A percentile compares a stretch with the other conserved stretches of the same genome.
phyloP scores from a whole-genome alignment of 1,140 invertebrate genomes.

The Temnothorax nylanderi region DNA sequence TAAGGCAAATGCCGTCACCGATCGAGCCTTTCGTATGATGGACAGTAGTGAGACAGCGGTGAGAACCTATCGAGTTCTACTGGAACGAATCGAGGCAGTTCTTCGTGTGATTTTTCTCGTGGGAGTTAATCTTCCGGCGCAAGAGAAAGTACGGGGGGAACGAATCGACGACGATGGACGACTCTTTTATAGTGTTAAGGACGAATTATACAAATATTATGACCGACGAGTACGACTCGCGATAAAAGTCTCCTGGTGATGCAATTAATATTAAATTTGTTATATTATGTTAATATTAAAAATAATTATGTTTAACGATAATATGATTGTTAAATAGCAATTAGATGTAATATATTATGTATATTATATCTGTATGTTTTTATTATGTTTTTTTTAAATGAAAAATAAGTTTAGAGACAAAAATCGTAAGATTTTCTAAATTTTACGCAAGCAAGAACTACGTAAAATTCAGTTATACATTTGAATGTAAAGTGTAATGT shows the following conservation, averaged over 20 bases:
- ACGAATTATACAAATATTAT: slow-evolving; percentile 34
- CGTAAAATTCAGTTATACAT: not conserved
- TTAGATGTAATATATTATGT: slow-evolving; percentile 12
- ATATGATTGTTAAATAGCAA: not conserved
- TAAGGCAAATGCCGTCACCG: not conserved
- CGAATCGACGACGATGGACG: not conserved
- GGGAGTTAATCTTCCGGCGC: not conserved
- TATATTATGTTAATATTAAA: slow-evolving; percentile 15
- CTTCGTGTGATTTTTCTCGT: slow-evolving; percentile 6
- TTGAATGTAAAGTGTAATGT: not conserved
- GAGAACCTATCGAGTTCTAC: not conserved
- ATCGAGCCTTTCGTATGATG: slow-evolving; percentile 1
- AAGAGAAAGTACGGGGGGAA: slow-evolving; percentile 5
- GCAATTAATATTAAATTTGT: slow-evolving; percentile 1
- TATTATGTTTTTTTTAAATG: slow-evolving; percentile 2
- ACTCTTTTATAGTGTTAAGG: not conserved
- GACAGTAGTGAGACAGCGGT: not conserved
- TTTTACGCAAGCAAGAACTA: not conserved
- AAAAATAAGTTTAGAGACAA: not conserved
- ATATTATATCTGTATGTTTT: slow-evolving; percentile 7
- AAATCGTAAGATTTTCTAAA: not conserved
- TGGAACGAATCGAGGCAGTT: not conserved
- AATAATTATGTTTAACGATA: slow-evolving; percentile 7
- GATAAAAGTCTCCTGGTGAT: slow-evolving; percentile 23
- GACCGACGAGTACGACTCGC: slow-evolving; percentile 41